Percentiles rank a stretch among this genome's conserved stretches.
phyloP scores from a whole-genome alignment of 2,113 vertebrate genomes.

The Caretta caretta region DNA sequence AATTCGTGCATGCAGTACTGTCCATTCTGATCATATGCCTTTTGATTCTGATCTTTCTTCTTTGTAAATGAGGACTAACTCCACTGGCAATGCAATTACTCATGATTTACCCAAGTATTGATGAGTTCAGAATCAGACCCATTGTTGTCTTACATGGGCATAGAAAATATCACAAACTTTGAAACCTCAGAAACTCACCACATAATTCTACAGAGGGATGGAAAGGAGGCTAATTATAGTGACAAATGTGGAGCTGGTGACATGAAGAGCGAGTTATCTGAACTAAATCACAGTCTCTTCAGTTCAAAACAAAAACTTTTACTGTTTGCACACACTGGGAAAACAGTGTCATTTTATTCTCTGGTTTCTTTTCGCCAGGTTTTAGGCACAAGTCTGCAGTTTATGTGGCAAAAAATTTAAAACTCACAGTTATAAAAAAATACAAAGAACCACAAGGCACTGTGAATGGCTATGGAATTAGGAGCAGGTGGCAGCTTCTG shows the following conservation, averaged over 20 bases:
- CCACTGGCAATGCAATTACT: background rate
- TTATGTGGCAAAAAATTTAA: background rate
- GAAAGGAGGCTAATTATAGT: background rate
- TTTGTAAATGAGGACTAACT: background rate
- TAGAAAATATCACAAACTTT: background rate
- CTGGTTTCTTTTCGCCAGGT: background rate
- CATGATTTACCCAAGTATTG: background rate
- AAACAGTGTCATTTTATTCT: background rate
- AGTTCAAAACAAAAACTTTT: background rate
- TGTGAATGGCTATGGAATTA: background rate
- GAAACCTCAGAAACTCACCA: background rate
- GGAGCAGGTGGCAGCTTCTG: background rate
- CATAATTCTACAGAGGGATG: background rate
- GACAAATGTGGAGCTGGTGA: background rate
- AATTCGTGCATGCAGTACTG: background rate
- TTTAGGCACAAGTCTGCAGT: background rate
- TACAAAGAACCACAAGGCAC: background rate
- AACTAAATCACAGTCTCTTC: background rate
- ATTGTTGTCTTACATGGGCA: background rate
- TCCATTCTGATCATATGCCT: background rate
- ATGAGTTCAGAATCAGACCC: background rate
- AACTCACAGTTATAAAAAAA: background rate
- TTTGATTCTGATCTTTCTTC: background rate
- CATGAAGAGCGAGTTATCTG: background rate
- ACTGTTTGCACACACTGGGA: background rate